Conservation (phyloP, 92 coral and sea anemone genomes). For the Actinernus sp. region DNA sequence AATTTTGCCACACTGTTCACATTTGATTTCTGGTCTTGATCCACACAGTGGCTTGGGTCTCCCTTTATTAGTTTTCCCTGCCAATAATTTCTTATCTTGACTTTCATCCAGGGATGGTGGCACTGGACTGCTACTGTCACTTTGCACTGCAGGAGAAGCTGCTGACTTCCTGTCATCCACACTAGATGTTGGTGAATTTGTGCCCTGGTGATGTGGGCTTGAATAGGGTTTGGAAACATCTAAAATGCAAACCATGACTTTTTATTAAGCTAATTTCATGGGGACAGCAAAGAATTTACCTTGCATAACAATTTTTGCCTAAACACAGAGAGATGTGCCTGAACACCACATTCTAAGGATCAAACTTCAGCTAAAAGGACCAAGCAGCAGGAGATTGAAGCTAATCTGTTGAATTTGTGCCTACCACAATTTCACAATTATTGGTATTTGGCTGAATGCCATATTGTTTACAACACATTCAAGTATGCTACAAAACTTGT, state of each 20-base stretch:
- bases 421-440: neutral
- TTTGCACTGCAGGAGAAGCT: constrained; percentile 69
- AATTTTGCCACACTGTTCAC: constrained; percentile 92
- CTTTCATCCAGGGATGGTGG: constrained; percentile 60
- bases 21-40: constrained; percentile 80
- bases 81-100: constrained; percentile 51
- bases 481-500: too few relatives aligned
- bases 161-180: constrained; percentile 58
- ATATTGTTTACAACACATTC: too few relatives aligned
- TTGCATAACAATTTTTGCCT: too few relatives aligned
- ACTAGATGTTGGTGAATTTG: constrained; percentile 51
- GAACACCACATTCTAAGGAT: too few relatives aligned
- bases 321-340: too few relatives aligned
- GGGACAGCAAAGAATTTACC: neutral
- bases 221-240: constrained; percentile 42
- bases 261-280: neutral
- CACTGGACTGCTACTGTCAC: constrained; percentile 76
- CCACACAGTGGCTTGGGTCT: constrained; percentile 71
- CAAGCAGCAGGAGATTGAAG: constrained; percentile 13
- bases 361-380: too few relatives aligned
- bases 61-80: constrained; percentile 50
- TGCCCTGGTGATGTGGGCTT: constrained; percentile 26
- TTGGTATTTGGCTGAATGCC: constrained; percentile 23
- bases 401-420: too few relatives aligned
- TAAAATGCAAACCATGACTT: neutral